Evolutionary conservation across 2,797 vertebrate species (phyloP), one percentile per base, ranked within the genome.

Genomic region (Coranthus polyacanthus): DNA sequence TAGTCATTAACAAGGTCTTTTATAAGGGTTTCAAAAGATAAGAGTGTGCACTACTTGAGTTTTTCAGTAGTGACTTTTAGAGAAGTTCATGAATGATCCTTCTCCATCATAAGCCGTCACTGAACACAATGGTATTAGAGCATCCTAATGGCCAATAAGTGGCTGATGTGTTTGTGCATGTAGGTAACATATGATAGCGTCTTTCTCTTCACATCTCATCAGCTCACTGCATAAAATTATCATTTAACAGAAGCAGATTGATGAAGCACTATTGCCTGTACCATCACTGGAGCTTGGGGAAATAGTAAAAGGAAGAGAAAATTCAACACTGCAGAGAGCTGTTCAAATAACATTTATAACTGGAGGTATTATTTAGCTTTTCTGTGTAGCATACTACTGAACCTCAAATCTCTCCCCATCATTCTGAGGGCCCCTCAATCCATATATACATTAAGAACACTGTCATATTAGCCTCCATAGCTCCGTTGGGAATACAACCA

Each of bases 151-250:
- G 72, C 57, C 65, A 81, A 75, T 81, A 82, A 70, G 60, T 34
- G 72, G 69, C 75, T 78, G 78, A 79, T 81, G 47, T 43, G 51
- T 46, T 60, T 63, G 70, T 22, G 72, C 63, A 70, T 68, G 51
- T 65, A 79, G 82, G 60, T 87, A 81, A 89, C 78, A 73, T 82
- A 82, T 81, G 81, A 84, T 68, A 41, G 66, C 75, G 78, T 79
- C 76, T 85, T 70, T 38, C 22, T 74, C 66, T 83, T 75, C 80
- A 76, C 85, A 86, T 87, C 81, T 87, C 78, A 83, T 84, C 83
- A 88, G 81, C 81, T 56, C 68, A 68, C 73, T 79, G 84, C 83
- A 88, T 86, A 83, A 90, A 90, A 90, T 86, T 61, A 72, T 76
- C 65, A 87, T 90, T 80, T 77, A 77, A 45, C 46, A 49, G 34